A percentile compares a stretch with the other conserved stretches of the same genome.
These are phyloP conservation scores for Ardeotis arabs DNA, from an alignment of 2,113 vertebrate species.

Conservation along the genomic window DNA sequence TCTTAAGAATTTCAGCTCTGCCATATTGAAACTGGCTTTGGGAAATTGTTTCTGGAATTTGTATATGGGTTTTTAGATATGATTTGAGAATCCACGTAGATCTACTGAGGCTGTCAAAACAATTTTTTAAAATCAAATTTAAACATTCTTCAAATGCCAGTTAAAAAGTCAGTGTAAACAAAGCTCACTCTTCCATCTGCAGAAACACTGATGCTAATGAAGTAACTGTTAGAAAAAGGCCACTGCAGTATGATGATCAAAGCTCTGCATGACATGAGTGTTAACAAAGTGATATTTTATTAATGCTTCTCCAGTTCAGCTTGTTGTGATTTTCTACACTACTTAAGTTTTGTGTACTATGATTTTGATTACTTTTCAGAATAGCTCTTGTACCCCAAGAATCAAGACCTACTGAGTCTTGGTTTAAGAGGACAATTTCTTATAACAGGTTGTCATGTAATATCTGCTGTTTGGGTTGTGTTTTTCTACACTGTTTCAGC, in stretches of 20 bases:
- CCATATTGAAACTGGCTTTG: not conserved
- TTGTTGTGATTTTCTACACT: not conserved
- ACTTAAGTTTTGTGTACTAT: not conserved
- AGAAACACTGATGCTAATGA: not conserved
- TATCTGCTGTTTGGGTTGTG: not conserved
- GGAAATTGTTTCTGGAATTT: not conserved
- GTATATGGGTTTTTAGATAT: not conserved
- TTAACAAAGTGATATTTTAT: not conserved
- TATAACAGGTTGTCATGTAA: not conserved
- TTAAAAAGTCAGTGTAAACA: not conserved
- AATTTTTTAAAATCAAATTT: not conserved
- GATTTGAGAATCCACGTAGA: not conserved
- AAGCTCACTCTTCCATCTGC: not conserved
- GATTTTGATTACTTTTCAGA: not conserved
- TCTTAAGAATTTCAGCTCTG: not conserved
- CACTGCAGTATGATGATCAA: not conserved
- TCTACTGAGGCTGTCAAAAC: not conserved
- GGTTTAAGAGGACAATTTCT: not conserved
- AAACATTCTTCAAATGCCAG: not conserved
- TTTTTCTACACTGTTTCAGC: not conserved
- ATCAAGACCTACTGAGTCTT: not conserved
- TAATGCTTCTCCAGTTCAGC: not conserved
- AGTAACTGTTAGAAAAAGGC: not conserved
- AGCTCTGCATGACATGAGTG: not conserved
- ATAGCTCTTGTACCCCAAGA: not conserved